phyloP scores from a whole-genome alignment of 2,113 vertebrate species.

The Halcyon malimbica region DNA sequence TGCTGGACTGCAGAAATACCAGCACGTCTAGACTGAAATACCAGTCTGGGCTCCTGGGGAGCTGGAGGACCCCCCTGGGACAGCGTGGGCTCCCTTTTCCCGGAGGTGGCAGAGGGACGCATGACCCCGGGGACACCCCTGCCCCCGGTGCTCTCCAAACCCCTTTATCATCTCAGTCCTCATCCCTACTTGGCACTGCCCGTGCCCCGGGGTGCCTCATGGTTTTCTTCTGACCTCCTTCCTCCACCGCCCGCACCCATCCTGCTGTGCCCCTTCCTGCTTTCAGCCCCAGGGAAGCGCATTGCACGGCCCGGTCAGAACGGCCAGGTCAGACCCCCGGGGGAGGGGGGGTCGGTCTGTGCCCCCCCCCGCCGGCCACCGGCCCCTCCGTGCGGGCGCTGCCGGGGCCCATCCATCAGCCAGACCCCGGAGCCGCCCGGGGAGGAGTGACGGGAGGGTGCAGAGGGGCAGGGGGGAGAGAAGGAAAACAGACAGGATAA shows the following conservation, averaged over 20 bases:
- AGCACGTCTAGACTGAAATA: constrained; percentile 47
- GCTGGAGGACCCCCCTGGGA: neutral
- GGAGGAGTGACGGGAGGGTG: neutral
- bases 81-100: neutral
- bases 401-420: constrained; percentile 37
- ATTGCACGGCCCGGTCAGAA: accelerated
- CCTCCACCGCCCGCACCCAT: no score
- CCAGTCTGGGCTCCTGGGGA: constrained; percentile 29
- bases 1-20: constrained; percentile 35
- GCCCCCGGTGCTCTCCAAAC: neutral
- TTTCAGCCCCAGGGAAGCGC: neutral
- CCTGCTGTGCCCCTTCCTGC: neutral
- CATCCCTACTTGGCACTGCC: neutral
- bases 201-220: accelerated
- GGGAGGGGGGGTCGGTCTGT: neutral
- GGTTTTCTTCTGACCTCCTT: neutral
- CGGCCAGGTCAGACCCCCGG: accelerated
- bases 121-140: neutral
- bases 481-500: constrained; percentile 17
- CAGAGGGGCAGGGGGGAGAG: neutral
- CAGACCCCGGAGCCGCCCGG: neutral
- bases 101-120: neutral
- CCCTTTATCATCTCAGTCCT: accelerated
- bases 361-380: neutral
- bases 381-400: neutral